Evolutionary conservation across 2,113 vertebrate genomes (phyloP).

Genomic region (Tragelaphus scriptus): DNA sequence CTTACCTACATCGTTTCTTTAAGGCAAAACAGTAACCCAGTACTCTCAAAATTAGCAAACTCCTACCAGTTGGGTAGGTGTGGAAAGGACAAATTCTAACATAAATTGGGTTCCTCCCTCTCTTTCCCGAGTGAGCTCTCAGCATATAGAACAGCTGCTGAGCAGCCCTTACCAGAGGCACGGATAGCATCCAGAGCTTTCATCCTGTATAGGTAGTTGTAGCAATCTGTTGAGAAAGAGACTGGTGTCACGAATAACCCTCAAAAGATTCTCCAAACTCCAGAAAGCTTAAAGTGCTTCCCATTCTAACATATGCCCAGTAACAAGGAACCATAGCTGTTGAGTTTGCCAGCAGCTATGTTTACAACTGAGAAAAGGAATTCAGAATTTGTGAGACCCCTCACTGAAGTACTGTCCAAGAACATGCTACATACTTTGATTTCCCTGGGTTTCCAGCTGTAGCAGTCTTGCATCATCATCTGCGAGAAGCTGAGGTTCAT

Average conservation of each 20-base stretch:
- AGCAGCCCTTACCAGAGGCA: slow-evolving; percentile 82
- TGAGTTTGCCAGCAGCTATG: background rate
- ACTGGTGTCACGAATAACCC: background rate
- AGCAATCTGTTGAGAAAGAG: slow-evolving; percentile 80
- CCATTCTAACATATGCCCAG: background rate
- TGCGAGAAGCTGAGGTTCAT: slow-evolving; percentile 89
- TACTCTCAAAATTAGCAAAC: slow-evolving; percentile 14
- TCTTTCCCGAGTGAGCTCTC: background rate
- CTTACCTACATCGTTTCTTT: background rate
- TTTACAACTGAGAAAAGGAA: background rate
- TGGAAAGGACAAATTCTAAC: background rate
- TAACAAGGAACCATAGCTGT: background rate
- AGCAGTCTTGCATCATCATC: slow-evolving; percentile 86
- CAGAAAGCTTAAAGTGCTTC: background rate
- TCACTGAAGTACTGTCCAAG: background rate
- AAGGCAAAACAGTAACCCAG: background rate
- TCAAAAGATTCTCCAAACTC: background rate
- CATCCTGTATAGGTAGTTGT: slow-evolving; percentile 94
- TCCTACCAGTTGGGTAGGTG: background rate
- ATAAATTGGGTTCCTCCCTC: background rate
- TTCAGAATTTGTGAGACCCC: background rate
- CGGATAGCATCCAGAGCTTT: slow-evolving; percentile 93
- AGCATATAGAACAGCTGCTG: background rate
- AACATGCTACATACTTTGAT: slow-evolving; percentile 56
- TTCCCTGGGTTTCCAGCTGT: slow-evolving; percentile 82